Conservation (phyloP, 2,797 vertebrate genomes). For the Lithobates pipiens region DNA sequence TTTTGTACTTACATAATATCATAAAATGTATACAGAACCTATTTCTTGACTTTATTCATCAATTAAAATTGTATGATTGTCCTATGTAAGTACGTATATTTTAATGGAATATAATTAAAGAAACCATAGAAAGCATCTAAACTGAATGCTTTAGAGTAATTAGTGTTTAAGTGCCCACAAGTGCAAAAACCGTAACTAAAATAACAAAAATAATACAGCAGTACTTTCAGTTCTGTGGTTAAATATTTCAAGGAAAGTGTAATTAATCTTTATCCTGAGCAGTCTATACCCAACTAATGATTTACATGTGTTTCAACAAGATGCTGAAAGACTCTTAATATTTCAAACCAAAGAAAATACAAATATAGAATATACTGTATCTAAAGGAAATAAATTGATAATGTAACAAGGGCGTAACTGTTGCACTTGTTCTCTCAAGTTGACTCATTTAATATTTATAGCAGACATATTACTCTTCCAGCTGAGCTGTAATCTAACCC, state of each 20-base stretch:
- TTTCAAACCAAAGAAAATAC: neutral
- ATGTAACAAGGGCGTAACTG: conserved; percentile 11
- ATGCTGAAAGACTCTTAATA: neutral
- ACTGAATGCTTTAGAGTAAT: neutral
- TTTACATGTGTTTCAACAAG: neutral
- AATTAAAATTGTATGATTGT: too few species aligned
- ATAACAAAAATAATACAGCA: neutral
- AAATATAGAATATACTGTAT: neutral
- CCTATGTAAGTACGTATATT: neutral
- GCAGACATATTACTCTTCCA: neutral
- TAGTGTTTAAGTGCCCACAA: neutral
- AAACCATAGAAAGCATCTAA: neutral
- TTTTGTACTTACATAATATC: too few species aligned
- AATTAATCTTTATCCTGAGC: neutral
- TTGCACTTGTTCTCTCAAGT: neutral
- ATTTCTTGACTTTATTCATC: too few species aligned
- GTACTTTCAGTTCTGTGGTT: neutral
- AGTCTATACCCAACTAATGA: neutral
- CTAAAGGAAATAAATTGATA: conserved; percentile 3
- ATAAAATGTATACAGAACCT: too few species aligned
- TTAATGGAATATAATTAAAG: neutral
- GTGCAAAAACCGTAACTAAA: neutral
- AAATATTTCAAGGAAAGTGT: neutral
- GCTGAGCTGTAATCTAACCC: neutral
- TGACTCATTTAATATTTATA: conserved; percentile 28